Base-by-base conservation (phyloP, 2,797 vertebrate genomes). In the Malurus splendens region DNA sequence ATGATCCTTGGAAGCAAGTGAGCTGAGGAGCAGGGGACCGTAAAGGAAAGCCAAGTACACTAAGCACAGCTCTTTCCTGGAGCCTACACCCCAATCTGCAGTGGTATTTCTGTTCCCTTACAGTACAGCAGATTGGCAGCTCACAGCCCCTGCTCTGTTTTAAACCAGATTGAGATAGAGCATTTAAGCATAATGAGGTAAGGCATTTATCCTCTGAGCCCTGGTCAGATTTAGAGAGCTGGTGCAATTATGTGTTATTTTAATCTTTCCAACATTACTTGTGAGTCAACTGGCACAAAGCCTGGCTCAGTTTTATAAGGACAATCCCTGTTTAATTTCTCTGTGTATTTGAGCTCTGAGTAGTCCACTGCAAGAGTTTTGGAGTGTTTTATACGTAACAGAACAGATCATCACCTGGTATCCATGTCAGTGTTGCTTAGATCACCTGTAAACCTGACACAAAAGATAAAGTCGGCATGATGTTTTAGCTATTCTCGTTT, bases 141-240 rank as follows among this genome's bases (percentile, higher is more conserved):
- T 90, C 33, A 8, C 28, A 62, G 73, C 47, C 75, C 59, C 86
- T 70, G 67, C 71, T 86, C 75, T 75, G 59, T 92, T 93, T 93
- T 84, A 90, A 93, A 83, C 72, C 84, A 89, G 83, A 86, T 72
- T 85, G 86, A 71, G 82, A 77, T n/a, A 78, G 64, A 88, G 52
- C 59, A 74, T 91, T 95, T 89, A 68, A 17, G 82, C 28, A 5
- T 89, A 84, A 89, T 92, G 82, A 94, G 76, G 62, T 71, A 78
- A 71, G 81, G 38, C 67, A 89, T 90, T 95, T 88, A 94, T 93
- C 88, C 65, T 77, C 67, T 80, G 92, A 95, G 55, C 86, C 73
- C 52, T 64, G 76, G 77, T 90, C 84, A 82, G 92, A 71, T 95
- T 94, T 88, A 95, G 89, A 89, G 87, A 93, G 54, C 90, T 73